Base-by-base conservation (phyloP, 2,113 vertebrate species). In the Sisor rabdophorus region DNA sequence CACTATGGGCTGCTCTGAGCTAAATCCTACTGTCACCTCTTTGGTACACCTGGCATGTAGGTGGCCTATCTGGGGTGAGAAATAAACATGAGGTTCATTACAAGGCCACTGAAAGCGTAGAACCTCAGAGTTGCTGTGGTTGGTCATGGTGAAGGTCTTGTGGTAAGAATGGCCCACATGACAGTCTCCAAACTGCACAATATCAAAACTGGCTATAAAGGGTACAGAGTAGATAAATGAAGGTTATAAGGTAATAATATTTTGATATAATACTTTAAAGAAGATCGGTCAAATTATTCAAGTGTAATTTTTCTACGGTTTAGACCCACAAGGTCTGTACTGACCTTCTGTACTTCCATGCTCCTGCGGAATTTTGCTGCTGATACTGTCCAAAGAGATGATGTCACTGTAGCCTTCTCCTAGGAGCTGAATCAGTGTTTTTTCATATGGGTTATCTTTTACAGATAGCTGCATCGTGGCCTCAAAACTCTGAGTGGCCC, bases 51-150 rank as follows among this genome's bases (percentile, higher is more conserved):
- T 89, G 28, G 93, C 91, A 22, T 95, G 96, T 64, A 99, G 92
- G 71, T 98, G 95, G 58, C 97, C 97, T 2, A 90, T 80, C 93
- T 94, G 78, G 20, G 95, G 95, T 22, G 92, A 93, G 87, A 97
- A 94, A 50, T 71, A 71, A 30, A 96, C 17, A 0, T 92, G 81
- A 0, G 79, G 0, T 69, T 73, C 80, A 0, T 73, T 72, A 10
- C 82, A 3, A 0, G 90, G 90, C 96, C 96, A 98, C 81, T 95
- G 90, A 26, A 98, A 98, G 61, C 90, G 87, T 77, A 95, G 79
- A 4, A 77, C 84, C 1, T 90, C 87, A 0, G 15, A 68, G 36
- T 44, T 82, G 90, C 91, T 94, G 83, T 86, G 94, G 58, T 95
- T 98, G 75, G 89, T 94, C 88, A 98, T 79, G 0, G 91, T 94